Evolutionary conservation across 2,888 invertebrate species (phyloP).

Genomic region (Melieria picta): DNA sequence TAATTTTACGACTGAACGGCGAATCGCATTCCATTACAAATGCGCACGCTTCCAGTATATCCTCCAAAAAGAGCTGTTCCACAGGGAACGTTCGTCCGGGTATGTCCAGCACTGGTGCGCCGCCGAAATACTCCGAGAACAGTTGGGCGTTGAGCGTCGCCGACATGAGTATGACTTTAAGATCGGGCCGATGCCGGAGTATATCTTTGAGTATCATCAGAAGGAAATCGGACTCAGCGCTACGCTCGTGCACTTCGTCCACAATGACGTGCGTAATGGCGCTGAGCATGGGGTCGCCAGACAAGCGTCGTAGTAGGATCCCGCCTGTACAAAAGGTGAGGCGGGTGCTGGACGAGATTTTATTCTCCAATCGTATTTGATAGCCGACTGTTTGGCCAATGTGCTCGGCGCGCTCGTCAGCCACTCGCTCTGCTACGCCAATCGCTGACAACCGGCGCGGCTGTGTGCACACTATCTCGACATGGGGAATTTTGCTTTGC

Average conservation of each 20-base stretch:
- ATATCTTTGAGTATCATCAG: slow-evolving; percentile 83
- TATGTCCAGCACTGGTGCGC: slow-evolving; percentile 81
- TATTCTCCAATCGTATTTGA: slow-evolving; percentile 82
- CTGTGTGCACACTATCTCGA: slow-evolving; percentile 92
- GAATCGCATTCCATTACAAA: slow-evolving; percentile 74
- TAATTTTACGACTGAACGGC: slow-evolving; percentile 70
- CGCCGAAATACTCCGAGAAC: slow-evolving; percentile 84
- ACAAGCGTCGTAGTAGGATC: slow-evolving; percentile 84
- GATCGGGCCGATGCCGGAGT: slow-evolving; percentile 75
- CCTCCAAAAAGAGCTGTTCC: slow-evolving; percentile 82
- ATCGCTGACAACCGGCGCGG: slow-evolving; percentile 92
- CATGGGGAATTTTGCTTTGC: slow-evolving; percentile 69
- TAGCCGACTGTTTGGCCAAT: slow-evolving; percentile 69
- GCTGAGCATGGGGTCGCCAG: slow-evolving; percentile 79
- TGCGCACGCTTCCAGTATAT: slow-evolving; percentile 75
- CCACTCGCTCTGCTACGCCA: slow-evolving; percentile 91
- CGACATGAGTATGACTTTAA: slow-evolving; percentile 91
- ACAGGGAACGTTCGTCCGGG: slow-evolving; percentile 89
- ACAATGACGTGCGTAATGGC: slow-evolving; percentile 86
- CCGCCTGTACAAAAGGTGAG: slow-evolving; percentile 94
- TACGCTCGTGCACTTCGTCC: slow-evolving; percentile 94
- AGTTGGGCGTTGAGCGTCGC: slow-evolving; percentile 88
- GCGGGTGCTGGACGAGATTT: slow-evolving; percentile 80
- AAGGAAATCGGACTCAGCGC: slow-evolving; percentile 90
- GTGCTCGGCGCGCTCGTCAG: slow-evolving; percentile 84